These are phyloP conservation scores for Palaemon carinicauda DNA, from an alignment of 1,140 invertebrate genomes.

Conservation along the genomic window DNA sequence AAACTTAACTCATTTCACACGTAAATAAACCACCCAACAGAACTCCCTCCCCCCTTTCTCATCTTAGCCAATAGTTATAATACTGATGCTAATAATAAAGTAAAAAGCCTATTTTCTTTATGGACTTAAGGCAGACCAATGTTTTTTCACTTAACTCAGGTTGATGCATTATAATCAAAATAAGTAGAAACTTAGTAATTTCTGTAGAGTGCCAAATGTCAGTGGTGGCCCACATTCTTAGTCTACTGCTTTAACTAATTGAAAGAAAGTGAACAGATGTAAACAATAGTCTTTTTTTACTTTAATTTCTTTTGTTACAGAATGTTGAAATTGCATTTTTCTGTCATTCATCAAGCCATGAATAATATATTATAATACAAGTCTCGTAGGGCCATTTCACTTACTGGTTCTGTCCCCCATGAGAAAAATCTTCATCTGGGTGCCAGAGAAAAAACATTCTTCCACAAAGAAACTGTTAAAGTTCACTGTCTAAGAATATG, in stretches of 20 bases:
- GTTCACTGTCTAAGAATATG: constrained; percentile 17
- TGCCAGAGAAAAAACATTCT: neutral
- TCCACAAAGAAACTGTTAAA: neutral
- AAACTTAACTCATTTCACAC: no score
- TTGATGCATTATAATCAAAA: constrained; percentile 56
- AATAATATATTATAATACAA: neutral
- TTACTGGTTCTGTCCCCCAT: no score
- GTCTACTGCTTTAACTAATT: neutral
- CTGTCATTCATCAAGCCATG: neutral
- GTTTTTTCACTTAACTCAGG: constrained; percentile 34
- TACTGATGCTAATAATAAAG: neutral
- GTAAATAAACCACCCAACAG: no score
- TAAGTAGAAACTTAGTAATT: constrained; percentile 47
- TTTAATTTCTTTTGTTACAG: neutral
- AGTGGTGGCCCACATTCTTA: constrained; percentile 3
- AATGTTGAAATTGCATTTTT: neutral
- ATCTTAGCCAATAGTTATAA: neutral
- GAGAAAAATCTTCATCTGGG: no score
- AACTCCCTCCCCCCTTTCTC: neutral
- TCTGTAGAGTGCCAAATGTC: constrained; percentile 53
- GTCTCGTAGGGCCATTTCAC: neutral
- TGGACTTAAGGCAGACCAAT: constrained; percentile 40
- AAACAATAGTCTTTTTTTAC: neutral
- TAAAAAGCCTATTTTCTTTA: neutral
- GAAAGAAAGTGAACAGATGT: neutral